Percentiles rank a stretch among this genome's conserved stretches.
Conservation (phyloP, 2,113 vertebrate genomes). For the Beaufortia kweichowensis region DNA sequence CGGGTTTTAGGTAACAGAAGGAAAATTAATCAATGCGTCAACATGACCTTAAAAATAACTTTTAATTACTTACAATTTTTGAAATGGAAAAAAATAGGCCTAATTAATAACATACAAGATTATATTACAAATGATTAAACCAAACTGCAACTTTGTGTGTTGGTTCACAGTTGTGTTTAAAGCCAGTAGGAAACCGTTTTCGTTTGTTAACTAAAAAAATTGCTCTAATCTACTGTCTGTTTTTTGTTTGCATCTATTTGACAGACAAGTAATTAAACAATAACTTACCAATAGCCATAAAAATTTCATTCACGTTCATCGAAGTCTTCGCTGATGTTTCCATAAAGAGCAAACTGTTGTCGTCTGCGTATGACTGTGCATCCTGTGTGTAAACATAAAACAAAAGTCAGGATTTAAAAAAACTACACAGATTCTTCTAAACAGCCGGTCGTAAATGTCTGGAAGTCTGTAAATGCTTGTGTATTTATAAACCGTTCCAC, state of each 20-base stretch:
- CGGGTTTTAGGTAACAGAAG: too few relatives aligned
- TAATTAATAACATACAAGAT: too few relatives aligned
- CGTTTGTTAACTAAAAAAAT: too few relatives aligned
- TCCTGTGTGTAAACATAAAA: constrained; percentile 75
- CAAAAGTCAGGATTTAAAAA: not conserved
- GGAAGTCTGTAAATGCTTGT: constrained; percentile 27
- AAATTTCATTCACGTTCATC: constrained; percentile 98
- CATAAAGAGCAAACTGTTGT: constrained; percentile 99
- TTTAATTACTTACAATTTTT: too few relatives aligned
- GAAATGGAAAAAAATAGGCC: too few relatives aligned
- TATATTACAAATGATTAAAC: too few relatives aligned
- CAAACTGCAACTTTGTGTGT: too few relatives aligned
- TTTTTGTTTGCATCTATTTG: not conserved
- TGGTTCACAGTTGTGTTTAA: too few relatives aligned
- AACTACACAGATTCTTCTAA: not conserved
- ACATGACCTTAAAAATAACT: too few relatives aligned
- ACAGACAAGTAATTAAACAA: not conserved
- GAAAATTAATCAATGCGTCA: too few relatives aligned
- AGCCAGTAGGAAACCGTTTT: too few relatives aligned
- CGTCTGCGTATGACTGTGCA: constrained; percentile 96
- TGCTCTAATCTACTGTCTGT: too few relatives aligned
- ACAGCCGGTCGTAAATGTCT: not conserved
- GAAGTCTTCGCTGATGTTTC: constrained; percentile 98
- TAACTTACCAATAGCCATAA: constrained; percentile 96
- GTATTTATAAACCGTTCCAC: constrained; percentile 3